A percentile compares a stretch with the other conserved stretches of the same genome.
phyloP scores from a whole-genome alignment of 2,797 vertebrate genomes.

The Natrix natrix region DNA sequence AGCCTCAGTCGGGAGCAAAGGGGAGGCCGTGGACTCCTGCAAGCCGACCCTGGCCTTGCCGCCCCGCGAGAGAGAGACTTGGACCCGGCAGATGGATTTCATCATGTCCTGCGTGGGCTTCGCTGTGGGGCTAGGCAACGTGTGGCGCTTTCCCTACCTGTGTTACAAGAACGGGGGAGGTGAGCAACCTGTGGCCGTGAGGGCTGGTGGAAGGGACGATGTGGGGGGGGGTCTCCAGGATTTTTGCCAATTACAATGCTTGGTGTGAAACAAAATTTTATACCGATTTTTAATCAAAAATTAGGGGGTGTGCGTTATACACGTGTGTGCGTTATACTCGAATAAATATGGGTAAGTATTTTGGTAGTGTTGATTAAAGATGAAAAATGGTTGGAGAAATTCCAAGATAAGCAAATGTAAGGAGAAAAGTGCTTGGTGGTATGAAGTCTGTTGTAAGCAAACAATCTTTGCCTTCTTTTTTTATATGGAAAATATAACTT shows the following conservation, averaged over 20 bases:
- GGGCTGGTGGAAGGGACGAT: not conserved
- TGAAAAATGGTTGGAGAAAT: not conserved
- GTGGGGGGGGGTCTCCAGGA: too few relatives aligned
- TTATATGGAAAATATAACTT: not conserved
- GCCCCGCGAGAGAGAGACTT: too few relatives aligned
- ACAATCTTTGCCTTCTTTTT: not conserved
- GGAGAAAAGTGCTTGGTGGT: not conserved
- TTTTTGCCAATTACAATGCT: too few relatives aligned
- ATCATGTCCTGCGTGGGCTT: too few relatives aligned
- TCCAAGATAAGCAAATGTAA: not conserved
- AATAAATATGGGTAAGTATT: not conserved
- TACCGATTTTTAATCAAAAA: too few relatives aligned
- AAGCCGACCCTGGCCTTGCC: slow-evolving; percentile 37
- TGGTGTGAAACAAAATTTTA: too few relatives aligned
- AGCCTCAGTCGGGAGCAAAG: slow-evolving; percentile 29
- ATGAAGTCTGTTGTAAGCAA: not conserved
- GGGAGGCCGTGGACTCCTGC: slow-evolving; percentile 56
- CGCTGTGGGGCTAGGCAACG: too few relatives aligned
- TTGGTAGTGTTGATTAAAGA: not conserved
- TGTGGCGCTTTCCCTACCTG: too few relatives aligned
- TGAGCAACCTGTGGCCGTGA: slow-evolving; percentile 11
- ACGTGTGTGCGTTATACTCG: too few relatives aligned
- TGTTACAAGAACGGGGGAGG: not conserved
- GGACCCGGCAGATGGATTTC: too few relatives aligned
- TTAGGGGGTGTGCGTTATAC: too few relatives aligned